Percentiles rank a stretch among this genome's conserved stretches.
Evolutionary conservation across 2,113 vertebrate species (phyloP).

Genomic region (Spea bombifrons): DNA sequence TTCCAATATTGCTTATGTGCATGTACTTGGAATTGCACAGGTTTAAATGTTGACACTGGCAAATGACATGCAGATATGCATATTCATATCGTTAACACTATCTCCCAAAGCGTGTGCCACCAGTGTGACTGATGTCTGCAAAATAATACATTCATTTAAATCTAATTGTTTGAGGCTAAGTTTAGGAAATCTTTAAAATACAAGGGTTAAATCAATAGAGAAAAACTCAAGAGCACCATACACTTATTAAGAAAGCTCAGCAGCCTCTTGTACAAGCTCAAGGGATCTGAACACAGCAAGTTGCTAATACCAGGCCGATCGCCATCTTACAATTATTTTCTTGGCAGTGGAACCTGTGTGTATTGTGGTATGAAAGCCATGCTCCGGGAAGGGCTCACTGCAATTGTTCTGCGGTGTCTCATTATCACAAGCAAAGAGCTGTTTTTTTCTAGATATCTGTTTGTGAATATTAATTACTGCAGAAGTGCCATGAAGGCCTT

Average conservation of each 20-base stretch:
- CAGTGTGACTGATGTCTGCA: background rate
- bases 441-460: constrained; percentile 11
- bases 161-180: background rate
- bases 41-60: background rate
- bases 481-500: background rate
- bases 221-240: background rate
- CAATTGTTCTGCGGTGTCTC: background rate
- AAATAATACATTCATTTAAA: background rate
- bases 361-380: constrained; percentile 7
- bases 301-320: background rate
- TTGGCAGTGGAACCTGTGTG: constrained; percentile 9
- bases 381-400: background rate
- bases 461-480: constrained; percentile 7
- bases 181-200: too few species aligned
- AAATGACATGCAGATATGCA: background rate
- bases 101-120: background rate
- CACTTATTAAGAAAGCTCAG: background rate
- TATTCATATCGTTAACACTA: background rate
- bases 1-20: too few species aligned
- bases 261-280: background rate
- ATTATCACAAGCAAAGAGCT: background rate
- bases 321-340: constrained; percentile 15
- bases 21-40: background rate
- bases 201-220: background rate
- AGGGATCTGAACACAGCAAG: background rate